Evolutionary conservation across 2,888 invertebrate genomes (phyloP), one percentile per base, ranked within the genome.

Genomic region (Dimorphilus gyrociliatus): DNA sequence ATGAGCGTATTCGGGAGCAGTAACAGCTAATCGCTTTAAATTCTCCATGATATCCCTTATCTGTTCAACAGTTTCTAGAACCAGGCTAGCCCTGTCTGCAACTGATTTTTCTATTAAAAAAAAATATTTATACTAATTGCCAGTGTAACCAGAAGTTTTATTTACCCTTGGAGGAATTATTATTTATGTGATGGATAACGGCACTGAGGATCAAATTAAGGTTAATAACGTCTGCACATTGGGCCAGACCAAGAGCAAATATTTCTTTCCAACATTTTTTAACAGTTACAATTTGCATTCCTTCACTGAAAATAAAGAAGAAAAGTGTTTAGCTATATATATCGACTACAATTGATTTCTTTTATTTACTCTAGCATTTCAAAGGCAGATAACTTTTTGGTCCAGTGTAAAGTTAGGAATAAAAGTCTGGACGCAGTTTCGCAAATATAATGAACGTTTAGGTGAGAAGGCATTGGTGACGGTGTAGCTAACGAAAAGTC

Each of bases 361-460:
- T 23, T 13, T 7, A 42, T 61, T 63, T 62, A 81, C 80, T 74
- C 75, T 46, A 88, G 69, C 18, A 74, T 70, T 48, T 77, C 75
- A 57, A 82, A 85, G 25, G 77, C 78, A 16, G 79, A 76, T 46
- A 88, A 73, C 47, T 78, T 78, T 42, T 78, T 71, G 29, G 82
- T 73, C 85, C 90, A 92, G 51, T 88, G 78, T 34, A 88, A 78
- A 10, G 79, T 75, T 7, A 86, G 72, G 53, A 88, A 86, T 33
- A 94, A 71, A 32, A 94, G 71, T 28, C 92, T 68, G 2, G 90
- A 85, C 16, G 85, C 88, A 44, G 81, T 82, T 68, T 94, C 92
- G 65, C 88, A 92, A 29, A 84, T 81, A 51, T 82, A 88, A 66
- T 90, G 88, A 51, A 84, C 75, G 45, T 86, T 84, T 47, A 88